These are phyloP conservation scores for Telmatherina bonti DNA, from an alignment of 2,797 vertebrate species.

Conservation along the genomic window DNA sequence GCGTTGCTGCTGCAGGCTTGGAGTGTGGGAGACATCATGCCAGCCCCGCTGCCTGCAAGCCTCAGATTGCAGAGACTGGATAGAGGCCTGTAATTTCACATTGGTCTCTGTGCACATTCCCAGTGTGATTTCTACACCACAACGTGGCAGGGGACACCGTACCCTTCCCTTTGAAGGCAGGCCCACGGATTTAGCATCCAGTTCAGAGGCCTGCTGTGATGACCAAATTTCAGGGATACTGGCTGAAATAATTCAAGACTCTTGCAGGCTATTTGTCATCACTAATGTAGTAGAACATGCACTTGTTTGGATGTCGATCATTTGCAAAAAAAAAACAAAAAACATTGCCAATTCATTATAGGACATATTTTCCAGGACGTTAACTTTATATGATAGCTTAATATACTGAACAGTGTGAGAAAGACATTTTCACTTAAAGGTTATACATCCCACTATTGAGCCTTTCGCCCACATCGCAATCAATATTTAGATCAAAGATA, in stretches of 20 bases:
- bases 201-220: slow-evolving; percentile 44
- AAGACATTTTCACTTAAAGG: background rate
- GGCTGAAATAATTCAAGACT: slow-evolving; percentile 47
- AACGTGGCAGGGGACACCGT: slow-evolving; percentile 64
- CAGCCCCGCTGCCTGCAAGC: slow-evolving; percentile 73
- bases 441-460: background rate
- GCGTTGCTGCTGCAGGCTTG: slow-evolving; percentile 40
- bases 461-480: background rate
- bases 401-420: background rate
- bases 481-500: background rate
- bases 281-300: slow-evolving; percentile 44
- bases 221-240: slow-evolving; percentile 56
- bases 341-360: slow-evolving; percentile 30
- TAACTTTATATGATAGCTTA: background rate
- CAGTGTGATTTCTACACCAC: slow-evolving; percentile 70
- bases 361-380: background rate
- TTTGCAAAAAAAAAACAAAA: slow-evolving; percentile 37
- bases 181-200: slow-evolving; percentile 52
- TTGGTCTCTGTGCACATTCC: slow-evolving; percentile 56
- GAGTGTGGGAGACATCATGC: slow-evolving; percentile 52
- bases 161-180: slow-evolving; percentile 66
- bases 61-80: slow-evolving; percentile 67
- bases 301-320: slow-evolving; percentile 54
- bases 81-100: slow-evolving; percentile 69
- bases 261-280: slow-evolving; percentile 54